These are phyloP conservation scores for Morpho helenor DNA, from an alignment of 2,888 invertebrate genomes.

Conservation along the genomic window DNA sequence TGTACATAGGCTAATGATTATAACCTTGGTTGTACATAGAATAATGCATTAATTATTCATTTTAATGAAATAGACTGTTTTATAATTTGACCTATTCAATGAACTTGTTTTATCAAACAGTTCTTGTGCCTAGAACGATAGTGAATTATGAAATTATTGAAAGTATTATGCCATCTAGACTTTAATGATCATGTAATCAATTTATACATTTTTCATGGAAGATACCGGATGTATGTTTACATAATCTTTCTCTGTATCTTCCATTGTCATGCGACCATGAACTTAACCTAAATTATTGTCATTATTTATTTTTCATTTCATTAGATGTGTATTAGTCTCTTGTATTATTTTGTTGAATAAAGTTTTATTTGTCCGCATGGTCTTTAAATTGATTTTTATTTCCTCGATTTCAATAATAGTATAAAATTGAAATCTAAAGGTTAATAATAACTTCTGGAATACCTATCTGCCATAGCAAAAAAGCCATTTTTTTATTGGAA, in stretches of 20 bases:
- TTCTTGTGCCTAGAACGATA: too few species aligned
- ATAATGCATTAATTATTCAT: not conserved
- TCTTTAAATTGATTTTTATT: slow-evolving; percentile 7
- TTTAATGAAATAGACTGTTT: not conserved
- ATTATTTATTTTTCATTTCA: slow-evolving; percentile 29
- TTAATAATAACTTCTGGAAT: too few species aligned
- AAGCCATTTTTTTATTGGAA: too few species aligned
- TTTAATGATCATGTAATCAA: slow-evolving; percentile 10
- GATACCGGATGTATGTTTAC: not conserved
- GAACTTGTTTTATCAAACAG: slow-evolving; percentile 1
- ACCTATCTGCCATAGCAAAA: too few species aligned
- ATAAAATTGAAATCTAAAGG: too few species aligned
- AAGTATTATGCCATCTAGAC: slow-evolving; percentile 23
- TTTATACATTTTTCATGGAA: slow-evolving; percentile 11
- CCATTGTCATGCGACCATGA: slow-evolving; percentile 6
- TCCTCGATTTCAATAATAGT: not conserved
- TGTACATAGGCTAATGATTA: not conserved
- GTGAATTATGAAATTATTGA: slow-evolving; percentile 19
- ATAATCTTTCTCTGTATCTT: not conserved
- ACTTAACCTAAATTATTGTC: slow-evolving; percentile 23
- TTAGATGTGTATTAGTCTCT: slow-evolving; percentile 21
- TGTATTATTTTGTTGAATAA: slow-evolving; percentile 28
- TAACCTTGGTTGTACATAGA: not conserved
- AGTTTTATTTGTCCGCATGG: slow-evolving; percentile 24
- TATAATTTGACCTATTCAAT: slow-evolving; percentile 5